Conservation (phyloP, 2,888 invertebrate species). For the Ochropleura plecta region DNA sequence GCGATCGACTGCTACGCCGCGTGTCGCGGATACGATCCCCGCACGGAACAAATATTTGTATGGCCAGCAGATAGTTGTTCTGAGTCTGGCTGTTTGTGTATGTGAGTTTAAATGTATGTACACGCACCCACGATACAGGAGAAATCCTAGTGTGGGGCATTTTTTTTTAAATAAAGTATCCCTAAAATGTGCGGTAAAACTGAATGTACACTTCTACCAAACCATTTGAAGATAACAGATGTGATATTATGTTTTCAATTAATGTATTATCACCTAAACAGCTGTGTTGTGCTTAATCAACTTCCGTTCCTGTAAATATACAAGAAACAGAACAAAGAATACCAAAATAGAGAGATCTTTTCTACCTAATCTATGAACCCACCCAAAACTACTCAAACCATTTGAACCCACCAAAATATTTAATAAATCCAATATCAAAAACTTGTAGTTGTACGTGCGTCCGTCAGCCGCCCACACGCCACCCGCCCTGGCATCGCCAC, state of each 20-base stretch:
- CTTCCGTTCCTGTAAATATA: neutral
- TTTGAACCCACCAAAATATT: constrained; percentile 61
- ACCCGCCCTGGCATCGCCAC: constrained; percentile 61
- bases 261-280: neutral
- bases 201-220: neutral
- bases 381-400: constrained; percentile 48
- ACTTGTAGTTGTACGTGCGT: constrained; percentile 72
- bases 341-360: constrained; percentile 26
- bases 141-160: no score
- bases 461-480: constrained; percentile 63
- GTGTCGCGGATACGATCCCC: no score
- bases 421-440: constrained; percentile 69
- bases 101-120: no score
- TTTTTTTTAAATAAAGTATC: no score
- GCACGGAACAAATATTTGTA: no score
- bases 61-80: no score
- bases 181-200: no score
- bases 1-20: no score
- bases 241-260: neutral
- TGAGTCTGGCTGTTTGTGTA: no score
- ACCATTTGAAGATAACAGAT: neutral
- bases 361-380: constrained; percentile 11
- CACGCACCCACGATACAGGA: no score
- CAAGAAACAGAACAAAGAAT: constrained; percentile 11
- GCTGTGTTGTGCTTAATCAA: neutral